Evolutionary conservation across 2,113 vertebrate species (phyloP), one percentile per base, ranked within the genome.

Genomic region (Xenopus laevis): DNA sequence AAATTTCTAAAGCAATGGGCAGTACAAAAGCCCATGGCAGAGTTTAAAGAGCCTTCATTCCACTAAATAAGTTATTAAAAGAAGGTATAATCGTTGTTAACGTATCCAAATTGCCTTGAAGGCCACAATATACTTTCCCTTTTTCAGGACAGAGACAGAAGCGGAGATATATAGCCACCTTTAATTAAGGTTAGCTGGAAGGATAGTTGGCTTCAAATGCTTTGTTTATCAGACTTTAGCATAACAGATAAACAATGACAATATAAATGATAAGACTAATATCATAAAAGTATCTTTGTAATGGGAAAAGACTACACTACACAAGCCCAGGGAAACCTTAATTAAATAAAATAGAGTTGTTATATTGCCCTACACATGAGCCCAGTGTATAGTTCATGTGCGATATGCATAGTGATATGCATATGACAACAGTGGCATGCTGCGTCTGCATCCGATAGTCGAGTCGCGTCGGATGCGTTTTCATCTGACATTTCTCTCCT

Each of bases 171-270:
- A 46, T 46, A 86, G 84, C 86, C n/a, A 20, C n/a, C 7, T 92
- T 91, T 92, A 92, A 92, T 92, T 91, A 89, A 89, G 87, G 90
- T 91, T 89, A 90, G 87, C 86, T 83, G 80, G 84, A 79, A 86
- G 88, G 88, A 85, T 89, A 88, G 87, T 90, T 89, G 88, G 87
- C 86, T 89, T 91, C 86, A 83, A 82, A 87, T 79, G 84, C 83
- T 90, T 87, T 91, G 86, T 90, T 91, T 91, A 89, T 87, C 86
- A 88, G 84, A 83, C 87, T 86, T 86, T 85, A 86, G 86, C 85
- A 86, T 84, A 83, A 85, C 78, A 86, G 86, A 86, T 87, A 86
- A 90, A 83, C 83, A 76, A 86, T 81, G 85, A 67, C 12, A 67
- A 67, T 23, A 23, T 55, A 2, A 44, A 75, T 68, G 50, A 67